Base-by-base conservation (phyloP, 2,888 invertebrate genomes). In the Troilus luridus region DNA sequence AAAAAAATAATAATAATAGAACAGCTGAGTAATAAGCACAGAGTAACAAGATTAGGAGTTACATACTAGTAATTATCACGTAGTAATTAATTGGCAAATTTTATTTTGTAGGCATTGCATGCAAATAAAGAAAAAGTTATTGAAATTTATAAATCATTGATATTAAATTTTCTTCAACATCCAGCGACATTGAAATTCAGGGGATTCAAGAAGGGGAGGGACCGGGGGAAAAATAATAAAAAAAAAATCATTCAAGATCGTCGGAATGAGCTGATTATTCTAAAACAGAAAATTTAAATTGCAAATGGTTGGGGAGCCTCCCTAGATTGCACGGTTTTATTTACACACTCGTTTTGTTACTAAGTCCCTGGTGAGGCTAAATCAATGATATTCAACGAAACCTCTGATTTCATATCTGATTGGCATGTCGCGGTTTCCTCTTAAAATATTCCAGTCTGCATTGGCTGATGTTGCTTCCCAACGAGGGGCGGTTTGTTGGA, bases 191-290 rank as follows among this genome's bases (percentile, higher is more conserved):
- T 77, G 72, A 41, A 41, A 77, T 77, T 77, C 72, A 77, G 72
- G 41, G 41, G 72, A 72, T 27, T 27, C 27, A 27, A 24, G 17
- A 8, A 41, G 72, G 72, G 72, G 41, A n/a, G 21, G 27, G 8
- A 8, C 0, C 41, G 17, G 7, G 2, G 17, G 72, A 12, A 14
- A 14, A 19, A 41, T 19, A 56, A 85, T 56, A 85, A 85, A n/a
- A 85, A 85, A 85, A 85, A 85, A 85, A 6, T 58, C 54, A 85
- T n/a, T 58, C 21, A 85, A n/a, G 56, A 58, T 56, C 85, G 85
- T 85, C n/a, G 85, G 85, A 56, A 85, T 85, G 85, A 85, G 85
- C 85, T 85, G 85, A 85, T 85, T 85, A 85, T 85, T 85, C 85
- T 85, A 85, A 56, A 85, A 85, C 85, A 56, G 41, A 56, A 81